Base-by-base conservation (phyloP, 2,797 vertebrate genomes). In the Hoplostethus mediterraneus region DNA sequence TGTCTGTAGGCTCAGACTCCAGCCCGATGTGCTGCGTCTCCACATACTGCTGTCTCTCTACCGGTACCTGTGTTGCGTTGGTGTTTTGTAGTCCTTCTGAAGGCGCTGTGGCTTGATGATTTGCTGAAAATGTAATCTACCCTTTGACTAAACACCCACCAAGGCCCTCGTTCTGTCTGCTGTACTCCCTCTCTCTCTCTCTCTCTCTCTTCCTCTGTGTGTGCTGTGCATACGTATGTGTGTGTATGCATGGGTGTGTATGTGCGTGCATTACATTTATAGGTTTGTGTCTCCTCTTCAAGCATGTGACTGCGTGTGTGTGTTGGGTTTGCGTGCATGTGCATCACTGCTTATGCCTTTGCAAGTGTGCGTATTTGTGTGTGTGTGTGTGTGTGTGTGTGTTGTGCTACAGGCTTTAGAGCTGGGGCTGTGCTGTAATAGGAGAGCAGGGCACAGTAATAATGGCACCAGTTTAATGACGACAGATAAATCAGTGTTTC, bases 401-500 rank as follows among this genome's bases (percentile, higher is more conserved):
- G 60, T 71, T 56, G 30, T 91, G 92, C 93, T 93, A 94, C 95
- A 95, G 95, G 92, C 91, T 94, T 90, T 90, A 82, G 91, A 93
- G 90, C 91, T 93, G 92, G 92, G 93, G 94, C 94, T 94, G 92
- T 51, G 90, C 91, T 93, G 63, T 61, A 78, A 78, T 47, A 92
- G 93, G 94, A 96, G 94, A 93, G 92, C 93, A 86, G 89, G 91
- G 93, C 87, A 90, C 94, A 94, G 94, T 95, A 95, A 96, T 96
- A 96, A 96, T 80, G 80, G 95, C 95, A 95, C 57, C 94, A 94
- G 95, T 96, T 96, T 96, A 96, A 96, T 96, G 96, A 96, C 95
- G 92, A 95, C 93, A 95, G 94, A 96, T 97, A 96, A 96, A 96
- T 97, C 96, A 96, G 94, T 94, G 95, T 96, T 96, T 95, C 96